Evolutionary conservation across 2,113 vertebrate genomes (phyloP).

Genomic region (Speoplatyrhinus poulsoni): DNA sequence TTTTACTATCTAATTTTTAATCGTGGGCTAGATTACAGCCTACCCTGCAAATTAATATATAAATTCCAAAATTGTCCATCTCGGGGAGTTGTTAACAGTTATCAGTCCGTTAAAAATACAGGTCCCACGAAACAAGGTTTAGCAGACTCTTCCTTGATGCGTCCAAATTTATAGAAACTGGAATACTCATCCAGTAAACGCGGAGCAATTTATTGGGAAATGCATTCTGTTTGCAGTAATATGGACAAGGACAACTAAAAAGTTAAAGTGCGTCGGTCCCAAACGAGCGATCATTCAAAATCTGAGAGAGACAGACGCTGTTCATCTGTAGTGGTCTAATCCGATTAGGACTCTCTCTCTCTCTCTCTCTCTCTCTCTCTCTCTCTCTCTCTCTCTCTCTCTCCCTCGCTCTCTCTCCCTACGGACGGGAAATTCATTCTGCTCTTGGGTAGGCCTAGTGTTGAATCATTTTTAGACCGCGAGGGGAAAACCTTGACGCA

Average conservation of each 20-base stretch:
- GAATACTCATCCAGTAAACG: too few species aligned
- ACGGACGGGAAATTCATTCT: constrained; percentile 25
- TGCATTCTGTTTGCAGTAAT: not conserved
- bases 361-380: not conserved
- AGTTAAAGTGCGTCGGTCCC: constrained; percentile 34
- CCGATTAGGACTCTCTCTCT: constrained; percentile 72
- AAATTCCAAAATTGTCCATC: constrained; percentile 10
- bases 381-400: constrained; percentile 1
- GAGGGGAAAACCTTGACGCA: too few species aligned
- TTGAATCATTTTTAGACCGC: too few species aligned
- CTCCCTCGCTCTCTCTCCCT: not conserved
- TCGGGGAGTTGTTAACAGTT: not conserved
- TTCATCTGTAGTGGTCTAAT: constrained; percentile 74
- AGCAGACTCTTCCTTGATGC: too few species aligned
- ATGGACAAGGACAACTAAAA: constrained; percentile 7
- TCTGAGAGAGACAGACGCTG: constrained; percentile 50
- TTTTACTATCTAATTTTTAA: too few species aligned
- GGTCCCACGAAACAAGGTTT: constrained; percentile 11
- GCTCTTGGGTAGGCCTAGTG: constrained; percentile 1
- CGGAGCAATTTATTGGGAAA: not conserved
- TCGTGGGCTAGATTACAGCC: too few species aligned
- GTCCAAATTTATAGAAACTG: too few species aligned
- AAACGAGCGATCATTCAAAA: constrained; percentile 26
- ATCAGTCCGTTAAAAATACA: not conserved
- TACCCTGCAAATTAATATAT: too few species aligned